These are phyloP conservation scores for Tenrec ecaudatus DNA, from an alignment of 2,113 vertebrate species.

Conservation along the genomic window DNA sequence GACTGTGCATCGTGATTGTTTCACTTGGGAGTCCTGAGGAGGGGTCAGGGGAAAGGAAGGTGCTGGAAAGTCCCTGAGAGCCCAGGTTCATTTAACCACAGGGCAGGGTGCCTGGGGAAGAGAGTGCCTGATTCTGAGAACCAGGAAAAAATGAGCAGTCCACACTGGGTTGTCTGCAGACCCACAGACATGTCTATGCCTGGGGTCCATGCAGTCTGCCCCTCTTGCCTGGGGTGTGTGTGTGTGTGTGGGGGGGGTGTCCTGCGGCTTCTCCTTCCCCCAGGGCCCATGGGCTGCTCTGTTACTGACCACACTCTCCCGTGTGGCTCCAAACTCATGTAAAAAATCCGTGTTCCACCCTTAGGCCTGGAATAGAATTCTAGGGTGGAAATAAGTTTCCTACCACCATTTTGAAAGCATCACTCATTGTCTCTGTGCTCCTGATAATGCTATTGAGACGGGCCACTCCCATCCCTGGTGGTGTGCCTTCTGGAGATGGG, in stretches of 20 bases:
- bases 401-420: not conserved
- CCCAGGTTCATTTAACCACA: not conserved
- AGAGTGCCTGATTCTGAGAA: not conserved
- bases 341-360: not conserved
- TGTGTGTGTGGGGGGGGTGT: too few species aligned
- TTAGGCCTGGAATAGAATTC: not conserved
- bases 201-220: not conserved
- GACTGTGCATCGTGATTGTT: not conserved
- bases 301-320: not conserved
- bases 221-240: not conserved
- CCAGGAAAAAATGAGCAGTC: not conserved
- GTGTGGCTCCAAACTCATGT: not conserved
- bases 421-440: not conserved
- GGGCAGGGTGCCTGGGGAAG: not conserved
- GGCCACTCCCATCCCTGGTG: not conserved
- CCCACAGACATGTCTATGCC: not conserved
- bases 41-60: not conserved
- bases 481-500: not conserved
- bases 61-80: not conserved
- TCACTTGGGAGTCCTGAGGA: not conserved
- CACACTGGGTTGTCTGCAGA: accelerated
- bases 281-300: not conserved
- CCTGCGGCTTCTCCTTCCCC: not conserved
- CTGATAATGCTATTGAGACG: not conserved
- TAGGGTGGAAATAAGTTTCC: not conserved